Evolutionary conservation across 2,888 invertebrate genomes (phyloP).

Genomic region (Cephus pulcher): DNA sequence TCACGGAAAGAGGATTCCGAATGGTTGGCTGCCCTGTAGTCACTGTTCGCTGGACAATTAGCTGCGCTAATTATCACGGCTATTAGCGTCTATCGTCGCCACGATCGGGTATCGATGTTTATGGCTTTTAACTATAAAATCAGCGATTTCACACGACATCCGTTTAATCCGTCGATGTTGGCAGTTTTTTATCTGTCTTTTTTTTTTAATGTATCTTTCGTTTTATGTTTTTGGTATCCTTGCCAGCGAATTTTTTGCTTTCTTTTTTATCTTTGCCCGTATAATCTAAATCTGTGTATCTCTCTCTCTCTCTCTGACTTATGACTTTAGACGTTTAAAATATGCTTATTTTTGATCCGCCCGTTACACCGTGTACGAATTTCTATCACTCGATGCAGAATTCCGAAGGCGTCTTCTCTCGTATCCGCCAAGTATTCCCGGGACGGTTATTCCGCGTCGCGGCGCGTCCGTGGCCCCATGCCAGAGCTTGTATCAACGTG

Average conservation of each 20-base stretch:
- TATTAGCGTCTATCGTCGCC: not conserved
- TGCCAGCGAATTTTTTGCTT: too few relatives aligned
- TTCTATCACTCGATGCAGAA: not conserved
- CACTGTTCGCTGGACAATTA: not conserved
- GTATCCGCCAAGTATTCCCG: slow-evolving; percentile 19
- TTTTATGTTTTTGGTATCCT: too few relatives aligned
- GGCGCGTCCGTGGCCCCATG: slow-evolving; percentile 37
- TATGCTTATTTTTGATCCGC: too few relatives aligned
- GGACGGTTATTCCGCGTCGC: slow-evolving; percentile 32
- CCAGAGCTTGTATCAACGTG: slow-evolving; percentile 47
- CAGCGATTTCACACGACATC: not conserved
- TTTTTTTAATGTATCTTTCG: not conserved
- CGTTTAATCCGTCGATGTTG: not conserved
- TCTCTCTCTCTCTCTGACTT: not conserved
- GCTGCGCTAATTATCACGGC: not conserved
- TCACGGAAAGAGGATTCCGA: not conserved
- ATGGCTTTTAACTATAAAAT: not conserved
- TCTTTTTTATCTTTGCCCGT: too few relatives aligned
- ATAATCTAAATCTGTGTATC: not conserved
- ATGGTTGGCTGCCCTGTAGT: not conserved
- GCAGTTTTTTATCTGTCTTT: not conserved
- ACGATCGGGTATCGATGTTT: not conserved
- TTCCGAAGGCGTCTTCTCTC: not conserved
- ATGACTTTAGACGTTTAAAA: too few relatives aligned
- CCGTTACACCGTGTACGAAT: too few relatives aligned